Percentiles rank a stretch among this genome's conserved stretches.
phyloP scores from a whole-genome alignment of 2,113 vertebrate species.

The Forbesichthys papilliferus region DNA sequence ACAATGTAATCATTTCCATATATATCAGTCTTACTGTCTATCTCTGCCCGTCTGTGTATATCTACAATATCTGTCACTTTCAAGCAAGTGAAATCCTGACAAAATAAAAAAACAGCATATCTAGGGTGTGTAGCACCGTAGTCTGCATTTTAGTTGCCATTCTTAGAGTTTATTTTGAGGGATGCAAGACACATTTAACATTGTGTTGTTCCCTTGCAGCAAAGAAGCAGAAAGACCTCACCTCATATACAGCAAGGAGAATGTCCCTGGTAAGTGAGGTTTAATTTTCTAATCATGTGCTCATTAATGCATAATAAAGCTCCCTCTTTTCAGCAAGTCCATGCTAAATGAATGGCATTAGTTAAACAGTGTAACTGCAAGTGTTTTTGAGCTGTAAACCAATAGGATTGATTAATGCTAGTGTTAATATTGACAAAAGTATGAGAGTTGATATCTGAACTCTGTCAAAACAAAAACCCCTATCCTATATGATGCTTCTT shows the following conservation, averaged over 20 bases:
- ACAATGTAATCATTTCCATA: not conserved
- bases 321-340: not conserved
- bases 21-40: not conserved
- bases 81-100: too few species aligned
- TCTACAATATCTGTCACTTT: not conserved
- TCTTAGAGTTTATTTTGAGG: not conserved
- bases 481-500: too few species aligned
- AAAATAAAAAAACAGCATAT: not conserved
- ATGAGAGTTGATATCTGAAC: too few species aligned
- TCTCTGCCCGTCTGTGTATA: not conserved
- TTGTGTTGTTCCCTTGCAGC: conserved; percentile 71
- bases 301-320: not conserved
- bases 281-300: not conserved
- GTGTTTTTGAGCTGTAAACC: too few species aligned
- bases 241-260: conserved; percentile 78
- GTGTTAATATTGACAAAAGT: too few species aligned
- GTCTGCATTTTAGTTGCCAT: not conserved
- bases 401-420: too few species aligned
- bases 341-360: too few species aligned
- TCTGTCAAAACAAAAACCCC: too few species aligned
- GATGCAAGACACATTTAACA: not conserved
- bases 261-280: conserved; percentile 82
- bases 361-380: too few species aligned
- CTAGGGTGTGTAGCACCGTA: not conserved
- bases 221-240: conserved; percentile 81